Percentiles rank a stretch among this genome's conserved stretches.
These are phyloP conservation scores for Diarsia brunnea DNA, from an alignment of 2,888 invertebrate species.

Conservation along the genomic window DNA sequence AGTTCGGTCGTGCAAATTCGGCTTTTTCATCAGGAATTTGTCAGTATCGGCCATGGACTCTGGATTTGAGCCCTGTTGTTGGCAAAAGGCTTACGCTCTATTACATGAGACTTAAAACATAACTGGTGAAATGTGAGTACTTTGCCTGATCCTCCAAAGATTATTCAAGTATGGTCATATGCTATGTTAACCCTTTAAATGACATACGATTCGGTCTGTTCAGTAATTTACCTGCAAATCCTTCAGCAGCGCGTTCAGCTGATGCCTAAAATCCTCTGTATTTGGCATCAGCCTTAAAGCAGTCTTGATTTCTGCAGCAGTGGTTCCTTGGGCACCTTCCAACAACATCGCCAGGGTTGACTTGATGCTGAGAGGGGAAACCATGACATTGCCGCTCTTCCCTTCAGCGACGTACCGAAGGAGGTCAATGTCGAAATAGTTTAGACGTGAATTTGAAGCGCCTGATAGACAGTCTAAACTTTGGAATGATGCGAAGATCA, in stretches of 20 bases:
- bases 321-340: slow-evolving; percentile 91
- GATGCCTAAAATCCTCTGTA: slow-evolving; percentile 79
- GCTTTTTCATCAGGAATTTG: too few species aligned
- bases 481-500: slow-evolving; percentile 70
- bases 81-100: too few species aligned
- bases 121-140: too few species aligned
- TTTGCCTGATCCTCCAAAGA: too few species aligned
- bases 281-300: slow-evolving; percentile 89
- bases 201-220: not conserved
- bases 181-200: too few species aligned
- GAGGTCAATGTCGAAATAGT: slow-evolving; percentile 91
- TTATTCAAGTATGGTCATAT: too few species aligned
- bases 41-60: too few species aligned
- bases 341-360: slow-evolving; percentile 91
- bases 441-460: slow-evolving; percentile 78
- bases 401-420: slow-evolving; percentile 84
- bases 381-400: slow-evolving; percentile 90
- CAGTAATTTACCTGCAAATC: slow-evolving; percentile 76
- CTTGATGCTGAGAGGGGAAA: slow-evolving; percentile 93
- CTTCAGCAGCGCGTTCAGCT: slow-evolving; percentile 75
- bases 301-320: slow-evolving; percentile 90
- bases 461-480: slow-evolving; percentile 69
- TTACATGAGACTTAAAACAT: too few species aligned
- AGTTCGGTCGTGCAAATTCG: too few species aligned
- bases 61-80: too few species aligned